Conservation (phyloP, 2,113 vertebrate genomes). For the Paradoxurus hermaphroditus region DNA sequence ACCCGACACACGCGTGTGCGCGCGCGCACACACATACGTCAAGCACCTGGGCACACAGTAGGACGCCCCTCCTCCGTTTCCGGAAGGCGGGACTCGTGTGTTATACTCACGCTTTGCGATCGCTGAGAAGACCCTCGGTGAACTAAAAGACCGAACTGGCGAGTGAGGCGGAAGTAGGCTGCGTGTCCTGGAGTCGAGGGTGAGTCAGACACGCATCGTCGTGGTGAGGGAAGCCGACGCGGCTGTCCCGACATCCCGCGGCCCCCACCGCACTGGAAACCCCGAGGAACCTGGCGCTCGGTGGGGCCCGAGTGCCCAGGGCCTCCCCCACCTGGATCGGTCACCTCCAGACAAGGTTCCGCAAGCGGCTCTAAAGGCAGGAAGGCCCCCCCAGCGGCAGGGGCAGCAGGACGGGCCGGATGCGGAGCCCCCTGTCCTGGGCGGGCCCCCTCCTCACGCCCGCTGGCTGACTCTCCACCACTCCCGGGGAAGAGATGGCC, state of each 20-base stretch:
- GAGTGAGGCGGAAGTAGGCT: not conserved
- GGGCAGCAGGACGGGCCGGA: not conserved
- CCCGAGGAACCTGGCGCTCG: not conserved
- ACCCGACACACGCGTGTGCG: rapidly evolving
- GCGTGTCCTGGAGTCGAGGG: not conserved
- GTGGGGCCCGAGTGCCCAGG: not conserved
- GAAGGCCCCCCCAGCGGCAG: too few relatives aligned
- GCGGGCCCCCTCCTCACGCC: rapidly evolving
- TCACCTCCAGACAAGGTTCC: not conserved
- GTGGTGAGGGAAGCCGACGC: not conserved
- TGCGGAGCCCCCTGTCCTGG: not conserved
- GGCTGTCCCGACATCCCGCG: not conserved
- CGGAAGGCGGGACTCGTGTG: not conserved
- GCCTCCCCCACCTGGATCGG: not conserved
- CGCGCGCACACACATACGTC: not conserved
- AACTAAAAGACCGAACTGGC: not conserved
- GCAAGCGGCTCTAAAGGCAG: not conserved
- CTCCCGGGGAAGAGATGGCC: not conserved
- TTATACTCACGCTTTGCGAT: not conserved
- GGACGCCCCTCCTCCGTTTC: not conserved
- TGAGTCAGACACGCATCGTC: not conserved
- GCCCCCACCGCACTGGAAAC: not conserved
- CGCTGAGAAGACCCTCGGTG: not conserved
- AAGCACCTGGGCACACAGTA: not conserved
- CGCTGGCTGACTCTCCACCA: too few relatives aligned